phyloP scores from a whole-genome alignment of 1,140 invertebrate genomes.

The Uloborus diversus region DNA sequence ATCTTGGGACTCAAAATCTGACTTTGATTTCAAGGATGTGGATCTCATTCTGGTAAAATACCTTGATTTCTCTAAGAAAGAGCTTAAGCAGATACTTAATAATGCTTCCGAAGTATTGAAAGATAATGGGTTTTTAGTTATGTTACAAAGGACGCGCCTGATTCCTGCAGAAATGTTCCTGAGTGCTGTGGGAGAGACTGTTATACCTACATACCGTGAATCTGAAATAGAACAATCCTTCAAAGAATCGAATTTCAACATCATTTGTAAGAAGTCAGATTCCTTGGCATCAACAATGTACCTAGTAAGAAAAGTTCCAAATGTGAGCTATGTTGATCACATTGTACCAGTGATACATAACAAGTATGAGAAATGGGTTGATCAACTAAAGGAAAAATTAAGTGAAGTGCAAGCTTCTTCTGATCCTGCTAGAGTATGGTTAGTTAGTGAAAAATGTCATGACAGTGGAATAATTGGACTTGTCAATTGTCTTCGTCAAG shows the following conservation, averaged over 20 bases:
- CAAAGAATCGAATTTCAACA: slow-evolving; percentile 48
- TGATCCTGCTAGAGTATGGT: slow-evolving; percentile 71
- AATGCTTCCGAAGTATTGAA: slow-evolving; percentile 70
- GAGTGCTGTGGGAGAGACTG: slow-evolving; percentile 55
- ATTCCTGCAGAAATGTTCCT: slow-evolving; percentile 63
- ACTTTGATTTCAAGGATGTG: slow-evolving; percentile 55
- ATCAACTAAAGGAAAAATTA: slow-evolving; percentile 67
- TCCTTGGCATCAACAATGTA: slow-evolving; percentile 62
- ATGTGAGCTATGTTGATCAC: slow-evolving; percentile 56
- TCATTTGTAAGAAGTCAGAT: slow-evolving; percentile 63
- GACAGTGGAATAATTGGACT: slow-evolving; percentile 84
- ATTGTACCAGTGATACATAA: slow-evolving; percentile 65
- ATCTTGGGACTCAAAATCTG: slow-evolving; percentile 62
- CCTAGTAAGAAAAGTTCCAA: slow-evolving; percentile 60
- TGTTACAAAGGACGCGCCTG: slow-evolving; percentile 75
- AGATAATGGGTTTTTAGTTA: slow-evolving; percentile 77
- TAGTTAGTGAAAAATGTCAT: slow-evolving; percentile 71
- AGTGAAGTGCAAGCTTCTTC: slow-evolving; percentile 68
- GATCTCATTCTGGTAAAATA: slow-evolving; percentile 65
- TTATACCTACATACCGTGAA: slow-evolving; percentile 9
- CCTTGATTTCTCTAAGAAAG: slow-evolving; percentile 62
- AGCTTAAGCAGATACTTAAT: slow-evolving; percentile 63
- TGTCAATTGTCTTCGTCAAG: slow-evolving; percentile 86
- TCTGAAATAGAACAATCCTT: slow-evolving; percentile 46
- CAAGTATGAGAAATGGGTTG: slow-evolving; percentile 77